A percentile compares a stretch with the other conserved stretches of the same genome.
Conservation (phyloP, 2,888 invertebrate species). For the Athrips mouffetella region DNA sequence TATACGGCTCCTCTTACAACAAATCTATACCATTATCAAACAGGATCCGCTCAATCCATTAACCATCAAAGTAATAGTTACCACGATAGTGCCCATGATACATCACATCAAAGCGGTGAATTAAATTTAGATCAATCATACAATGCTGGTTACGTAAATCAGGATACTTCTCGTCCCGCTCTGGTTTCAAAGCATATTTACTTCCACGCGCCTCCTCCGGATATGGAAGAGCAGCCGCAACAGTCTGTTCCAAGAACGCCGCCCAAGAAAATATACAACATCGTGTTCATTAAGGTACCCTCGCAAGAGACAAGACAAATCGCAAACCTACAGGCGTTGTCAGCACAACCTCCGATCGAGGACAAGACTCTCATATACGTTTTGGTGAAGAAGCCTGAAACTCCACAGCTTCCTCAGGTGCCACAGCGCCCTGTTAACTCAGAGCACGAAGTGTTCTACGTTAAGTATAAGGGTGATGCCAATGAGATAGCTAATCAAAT, state of each 20-base stretch:
- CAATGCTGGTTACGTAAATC: background rate
- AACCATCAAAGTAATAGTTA: too few relatives aligned
- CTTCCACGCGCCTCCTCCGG: conserved; percentile 86
- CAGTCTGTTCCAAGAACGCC: conserved; percentile 61
- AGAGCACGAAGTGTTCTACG: conserved; percentile 86
- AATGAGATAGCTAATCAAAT: conserved; percentile 10
- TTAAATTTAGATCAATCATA: background rate
- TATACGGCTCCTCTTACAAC: background rate
- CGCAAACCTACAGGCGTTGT: conserved; percentile 60
- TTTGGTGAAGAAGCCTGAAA: conserved; percentile 83
- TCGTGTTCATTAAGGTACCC: conserved; percentile 87
- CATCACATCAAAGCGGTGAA: background rate
- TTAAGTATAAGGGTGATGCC: conserved; percentile 67
- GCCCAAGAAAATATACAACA: conserved; percentile 84
- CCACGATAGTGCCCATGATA: too few relatives aligned
- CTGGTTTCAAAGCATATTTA: conserved; percentile 84
- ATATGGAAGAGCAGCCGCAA: conserved; percentile 77
- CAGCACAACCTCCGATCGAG: conserved; percentile 79
- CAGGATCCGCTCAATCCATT: background rate
- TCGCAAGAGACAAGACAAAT: conserved; percentile 73
- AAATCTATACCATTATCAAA: background rate
- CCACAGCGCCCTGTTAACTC: conserved; percentile 30
- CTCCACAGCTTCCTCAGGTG: conserved; percentile 49
- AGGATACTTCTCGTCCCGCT: background rate
- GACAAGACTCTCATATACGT: conserved; percentile 86